Conservation (phyloP, 2,113 vertebrate genomes). For the Oryzias javanicus region DNA sequence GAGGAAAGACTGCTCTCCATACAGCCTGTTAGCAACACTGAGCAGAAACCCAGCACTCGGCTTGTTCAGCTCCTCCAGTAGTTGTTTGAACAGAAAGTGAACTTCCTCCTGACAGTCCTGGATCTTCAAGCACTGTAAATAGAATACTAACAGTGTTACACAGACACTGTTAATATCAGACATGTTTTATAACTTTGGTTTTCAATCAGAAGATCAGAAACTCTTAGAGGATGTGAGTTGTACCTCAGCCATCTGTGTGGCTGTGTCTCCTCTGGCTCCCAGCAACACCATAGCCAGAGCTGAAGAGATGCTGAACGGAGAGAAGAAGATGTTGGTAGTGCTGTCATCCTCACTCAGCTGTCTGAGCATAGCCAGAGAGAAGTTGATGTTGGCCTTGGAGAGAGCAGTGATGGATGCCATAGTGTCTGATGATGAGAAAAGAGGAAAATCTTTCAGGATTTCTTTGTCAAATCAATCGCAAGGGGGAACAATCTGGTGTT, state of each 20-base stretch:
- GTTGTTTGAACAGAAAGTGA: conserved; percentile 62
- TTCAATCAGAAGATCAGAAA: background rate
- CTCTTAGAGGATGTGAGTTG: background rate
- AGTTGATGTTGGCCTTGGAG: conserved; percentile 76
- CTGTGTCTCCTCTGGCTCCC: conserved; percentile 82
- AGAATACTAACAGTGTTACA: background rate
- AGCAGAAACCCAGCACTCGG: conserved; percentile 71
- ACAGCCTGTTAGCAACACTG: conserved; percentile 84
- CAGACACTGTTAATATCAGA: background rate
- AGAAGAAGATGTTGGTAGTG: conserved; percentile 79
- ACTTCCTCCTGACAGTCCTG: conserved; percentile 51
- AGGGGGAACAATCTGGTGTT: no score
- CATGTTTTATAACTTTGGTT: background rate
- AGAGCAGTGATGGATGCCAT: conserved; percentile 54
- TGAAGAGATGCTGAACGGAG: conserved; percentile 83
- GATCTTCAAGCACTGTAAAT: conserved; percentile 55
- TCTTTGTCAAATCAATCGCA: background rate
- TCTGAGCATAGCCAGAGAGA: conserved; percentile 80
- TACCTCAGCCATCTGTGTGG: conserved; percentile 85
- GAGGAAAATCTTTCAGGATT: background rate
- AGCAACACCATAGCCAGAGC: conserved; percentile 83
- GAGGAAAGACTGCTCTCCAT: conserved; percentile 82
- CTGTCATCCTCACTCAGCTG: conserved; percentile 68
- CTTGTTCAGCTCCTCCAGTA: conserved; percentile 79
- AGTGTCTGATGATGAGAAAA: conserved; percentile 22